These are phyloP conservation scores for Apostichopus japonicus DNA, from an alignment of 35 echinoderm and acorn worm species.

Conservation along the genomic window DNA sequence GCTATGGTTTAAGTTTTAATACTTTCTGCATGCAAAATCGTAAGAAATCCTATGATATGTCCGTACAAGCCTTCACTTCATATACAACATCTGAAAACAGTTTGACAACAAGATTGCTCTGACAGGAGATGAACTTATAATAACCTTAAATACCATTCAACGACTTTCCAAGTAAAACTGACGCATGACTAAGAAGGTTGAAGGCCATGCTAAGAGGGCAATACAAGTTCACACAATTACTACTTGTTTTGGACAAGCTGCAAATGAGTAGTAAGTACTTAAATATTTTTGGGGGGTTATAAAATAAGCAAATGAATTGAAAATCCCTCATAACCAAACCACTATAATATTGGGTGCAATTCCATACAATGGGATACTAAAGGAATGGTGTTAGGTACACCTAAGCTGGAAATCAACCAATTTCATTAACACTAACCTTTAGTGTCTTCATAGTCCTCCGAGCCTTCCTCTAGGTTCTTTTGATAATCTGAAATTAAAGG, in stretches of 20 bases:
- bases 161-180: background rate
- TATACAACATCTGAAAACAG: background rate
- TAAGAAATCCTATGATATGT: too few species aligned
- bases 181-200: background rate
- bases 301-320: too few species aligned
- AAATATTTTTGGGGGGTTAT: too few species aligned
- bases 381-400: background rate
- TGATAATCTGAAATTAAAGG: slow-evolving; percentile 50
- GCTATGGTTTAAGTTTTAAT: background rate
- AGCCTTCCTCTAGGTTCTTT: slow-evolving; percentile 51
- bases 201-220: background rate
- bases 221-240: background rate
- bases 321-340: too few species aligned
- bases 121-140: background rate
- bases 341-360: too few species aligned
- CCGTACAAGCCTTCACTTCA: too few species aligned
- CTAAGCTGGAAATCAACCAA: background rate
- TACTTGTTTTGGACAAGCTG: too few species aligned
- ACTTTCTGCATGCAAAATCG: too few species aligned
- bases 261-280: too few species aligned
- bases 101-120: background rate
- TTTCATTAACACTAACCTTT: slow-evolving; percentile 13
- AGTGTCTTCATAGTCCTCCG: slow-evolving; percentile 47
- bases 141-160: background rate
- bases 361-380: background rate